These are phyloP conservation scores for Bufotes viridis DNA, from an alignment of 2,797 vertebrate genomes.

Conservation along the genomic window DNA sequence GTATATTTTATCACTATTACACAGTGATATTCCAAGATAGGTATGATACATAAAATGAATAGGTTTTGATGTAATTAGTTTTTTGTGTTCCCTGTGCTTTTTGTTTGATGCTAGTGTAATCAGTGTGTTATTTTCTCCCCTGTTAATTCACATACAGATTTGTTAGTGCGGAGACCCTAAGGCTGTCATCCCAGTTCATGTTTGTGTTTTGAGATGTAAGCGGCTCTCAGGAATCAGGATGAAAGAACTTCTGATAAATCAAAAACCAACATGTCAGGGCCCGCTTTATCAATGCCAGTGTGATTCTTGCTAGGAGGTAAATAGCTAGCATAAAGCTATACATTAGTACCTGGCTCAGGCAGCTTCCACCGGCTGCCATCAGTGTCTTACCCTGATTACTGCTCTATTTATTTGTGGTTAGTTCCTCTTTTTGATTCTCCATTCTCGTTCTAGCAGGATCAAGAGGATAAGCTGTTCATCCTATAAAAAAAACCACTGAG, in stretches of 20 bases:
- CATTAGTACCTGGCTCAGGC: conserved; percentile 48
- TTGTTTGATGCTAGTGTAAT: conserved; percentile 6
- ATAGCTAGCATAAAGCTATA: conserved; percentile 44
- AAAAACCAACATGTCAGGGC: conserved; percentile 45
- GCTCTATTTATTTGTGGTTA: conserved; percentile 47
- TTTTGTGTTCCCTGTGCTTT: neutral
- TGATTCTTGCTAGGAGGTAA: conserved; percentile 43
- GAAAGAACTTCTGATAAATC: conserved; percentile 52
- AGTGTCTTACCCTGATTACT: conserved; percentile 34
- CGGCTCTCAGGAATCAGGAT: conserved; percentile 18
- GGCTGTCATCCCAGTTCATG: conserved; percentile 41
- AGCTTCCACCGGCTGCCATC: conserved; percentile 8
- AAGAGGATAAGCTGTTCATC: conserved; percentile 61
- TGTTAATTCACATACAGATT: conserved; percentile 3
- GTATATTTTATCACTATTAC: neutral
- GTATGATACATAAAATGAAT: neutral
- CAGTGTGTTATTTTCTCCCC: conserved; percentile 8
- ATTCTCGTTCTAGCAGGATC: conserved; percentile 51
- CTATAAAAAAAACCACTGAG: conserved; percentile 38
- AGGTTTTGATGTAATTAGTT: neutral
- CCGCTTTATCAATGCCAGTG: conserved; percentile 27
- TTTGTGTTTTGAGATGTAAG: conserved; percentile 49
- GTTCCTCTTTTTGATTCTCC: conserved; percentile 54
- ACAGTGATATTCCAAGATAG: neutral
- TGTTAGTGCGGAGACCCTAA: conserved; percentile 3